Evolutionary conservation across 1,140 invertebrate species (phyloP), one percentile per base, ranked within the genome.

Genomic region (Bombus waltoni): DNA sequence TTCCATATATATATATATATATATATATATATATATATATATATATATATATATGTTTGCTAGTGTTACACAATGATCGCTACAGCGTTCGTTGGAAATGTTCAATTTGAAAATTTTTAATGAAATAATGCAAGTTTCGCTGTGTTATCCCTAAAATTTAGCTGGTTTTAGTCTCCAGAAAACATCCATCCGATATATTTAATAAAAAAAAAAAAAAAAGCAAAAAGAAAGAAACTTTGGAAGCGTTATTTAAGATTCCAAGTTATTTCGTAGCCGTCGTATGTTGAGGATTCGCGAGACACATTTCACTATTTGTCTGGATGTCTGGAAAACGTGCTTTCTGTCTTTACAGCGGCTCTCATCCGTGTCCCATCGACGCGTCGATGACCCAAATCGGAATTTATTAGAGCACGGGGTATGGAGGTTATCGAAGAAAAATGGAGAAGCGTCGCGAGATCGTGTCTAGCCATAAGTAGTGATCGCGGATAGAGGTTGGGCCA

Each of bases 381-480:
- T 90, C 84, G 87, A 77, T 87, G 84, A 88, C 88, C 88, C 75
- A 87, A 81, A 90, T 88, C 87, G 83, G 73, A 87, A 86, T 89
- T 88, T 89, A 88, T 90, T 77, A 71, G 66, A 80, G 74, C 59
- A 78, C 70, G 57, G 81, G 53, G 70, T 81, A 83, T 86, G 87
- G 78, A 88, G 81, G 87, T 87, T 88, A 88, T 84, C 87, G 72
- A 77, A 77, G 87, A 88, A 90, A 88, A 89, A 90, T 87, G 78
- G 78, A 76, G 66, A 74, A 87, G 47, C 85, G 71, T 70, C 32
- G 80, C 38, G 72, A 87, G 87, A 90, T 89, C 89, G 89, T 90
- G 89, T 90, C 89, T 89, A 71, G 89, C 82, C 87, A 90, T 90
- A 90, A 90, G 89, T 90, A 90, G 89, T 81, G 89, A 88, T 90